Evolutionary conservation across 2,888 invertebrate species (phyloP).

Genomic region (Siphlonurus alternatus): DNA sequence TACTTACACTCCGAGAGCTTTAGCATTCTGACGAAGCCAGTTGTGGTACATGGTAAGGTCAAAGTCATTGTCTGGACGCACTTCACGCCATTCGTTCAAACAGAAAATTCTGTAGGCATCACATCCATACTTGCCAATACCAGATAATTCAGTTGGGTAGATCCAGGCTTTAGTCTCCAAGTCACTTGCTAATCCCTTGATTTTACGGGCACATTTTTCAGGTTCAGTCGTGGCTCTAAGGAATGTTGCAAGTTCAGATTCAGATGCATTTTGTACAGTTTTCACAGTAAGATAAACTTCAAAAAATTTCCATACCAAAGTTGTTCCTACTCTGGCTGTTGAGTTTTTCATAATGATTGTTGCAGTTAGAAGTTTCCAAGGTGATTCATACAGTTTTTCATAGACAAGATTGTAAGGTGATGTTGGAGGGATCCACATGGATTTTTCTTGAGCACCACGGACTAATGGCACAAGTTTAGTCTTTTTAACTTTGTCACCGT

Average conservation of each 20-base stretch:
- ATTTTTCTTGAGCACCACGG: no score
- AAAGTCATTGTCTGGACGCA: constrained; percentile 17
- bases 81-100: constrained; percentile 19
- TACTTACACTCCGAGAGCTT: no score
- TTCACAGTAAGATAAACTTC: constrained; percentile 28
- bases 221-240: constrained; percentile 28
- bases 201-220: constrained; percentile 25
- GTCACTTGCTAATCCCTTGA: constrained; percentile 21
- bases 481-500: not conserved
- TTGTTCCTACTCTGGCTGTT: constrained; percentile 20
- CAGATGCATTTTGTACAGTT: constrained; percentile 22
- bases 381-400: constrained; percentile 30
- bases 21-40: constrained; percentile 17
- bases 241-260: constrained; percentile 23
- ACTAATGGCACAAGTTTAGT: no score
- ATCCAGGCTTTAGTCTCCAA: constrained; percentile 25
- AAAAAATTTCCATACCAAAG: constrained; percentile 27
- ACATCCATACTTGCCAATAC: constrained; percentile 33
- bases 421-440: constrained; percentile 20
- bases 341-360: constrained; percentile 29
- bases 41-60: constrained; percentile 18
- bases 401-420: constrained; percentile 32
- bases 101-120: constrained; percentile 35
- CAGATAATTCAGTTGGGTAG: constrained; percentile 31
- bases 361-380: constrained; percentile 33